Evolutionary conservation across 1,140 invertebrate species (phyloP), one percentile per base, ranked within the genome.

Genomic region (Delia radicum): DNA sequence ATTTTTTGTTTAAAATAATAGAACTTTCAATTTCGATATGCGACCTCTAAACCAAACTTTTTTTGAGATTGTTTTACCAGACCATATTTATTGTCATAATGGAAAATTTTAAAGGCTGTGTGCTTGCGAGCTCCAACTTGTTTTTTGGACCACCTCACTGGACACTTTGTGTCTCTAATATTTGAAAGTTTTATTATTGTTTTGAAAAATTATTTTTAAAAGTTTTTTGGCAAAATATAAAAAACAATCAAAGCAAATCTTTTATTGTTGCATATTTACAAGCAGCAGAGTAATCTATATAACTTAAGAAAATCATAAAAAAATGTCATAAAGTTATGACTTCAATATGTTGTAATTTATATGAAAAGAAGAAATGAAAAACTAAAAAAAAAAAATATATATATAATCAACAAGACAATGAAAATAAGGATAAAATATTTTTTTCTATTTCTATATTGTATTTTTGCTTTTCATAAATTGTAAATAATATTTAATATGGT

Each of bases 401-500:
- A n/a, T 12, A 21, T 67, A 67, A 63, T 63, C 61, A 63, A 63
- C 13, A 63, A 67, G n/a, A 67, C 63, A 67, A 67, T 18, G 63
- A 24, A 67, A 67, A 67, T 18, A 67, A 31, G 63, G 12, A 67
- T 67, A 4, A 15, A 31, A 67, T 15, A 31, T 6, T 3, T 67
- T 18, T 10, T 31, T n/a, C n/a, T 65, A 5, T 31, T 33, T 67
- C 13, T 31, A 24, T 28, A 13, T 13, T 31, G 7, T 31, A 31
- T 67, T 67, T 15, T 67, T 33, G 0, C 12, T 31, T 29, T 65
- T 3, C 21, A 18, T 31, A 67, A 67, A 65, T 29, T 67, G 15
- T 31, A 67, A 67, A 67, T 67, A 29, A 67, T 31, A 31, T 21
- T 31, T 67, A 67, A 67, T 31, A 67, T 67, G 63, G 63, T 67